Evolutionary conservation across 2,797 vertebrate genomes (phyloP).

Genomic region (Danionella dracula): DNA sequence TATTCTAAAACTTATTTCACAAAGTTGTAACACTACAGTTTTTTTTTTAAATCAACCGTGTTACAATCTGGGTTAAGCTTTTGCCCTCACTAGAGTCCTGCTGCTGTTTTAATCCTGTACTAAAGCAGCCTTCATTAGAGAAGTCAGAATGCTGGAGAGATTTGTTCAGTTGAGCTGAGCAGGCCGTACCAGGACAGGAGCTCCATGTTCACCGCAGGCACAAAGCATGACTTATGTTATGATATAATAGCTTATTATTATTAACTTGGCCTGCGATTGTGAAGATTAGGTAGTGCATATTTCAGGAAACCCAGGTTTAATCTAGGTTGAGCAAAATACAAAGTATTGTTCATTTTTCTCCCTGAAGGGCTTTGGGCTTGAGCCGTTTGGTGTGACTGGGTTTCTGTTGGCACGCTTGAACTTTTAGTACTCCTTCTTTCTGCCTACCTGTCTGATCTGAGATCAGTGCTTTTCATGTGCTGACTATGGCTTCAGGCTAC

Average conservation of each 20-base stretch:
- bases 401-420: conserved; percentile 19
- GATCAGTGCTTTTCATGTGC: not conserved
- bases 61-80: conserved; percentile 20
- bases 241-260: not conserved
- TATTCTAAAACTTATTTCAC: no score
- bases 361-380: conserved; percentile 55
- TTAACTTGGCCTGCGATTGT: not conserved
- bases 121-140: conserved; percentile 51
- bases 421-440: not conserved
- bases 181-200: conserved; percentile 27
- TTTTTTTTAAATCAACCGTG: no score
- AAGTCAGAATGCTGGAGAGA: conserved; percentile 26
- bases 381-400: conserved; percentile 56
- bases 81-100: conserved; percentile 21
- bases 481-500: not conserved
- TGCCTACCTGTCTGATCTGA: conserved; percentile 29
- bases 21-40: no score
- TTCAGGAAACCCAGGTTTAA: conserved; percentile 32
- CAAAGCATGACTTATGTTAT: not conserved
- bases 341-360: conserved; percentile 38
- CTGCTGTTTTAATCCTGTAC: conserved; percentile 29
- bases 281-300: not conserved
- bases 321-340: conserved; percentile 32
- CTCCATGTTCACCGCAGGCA: conserved; percentile 10
- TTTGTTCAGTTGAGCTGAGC: conserved; percentile 36